Percentiles rank a stretch among this genome's conserved stretches.
phyloP scores from a whole-genome alignment of 2,797 vertebrate species.

The Xyrichtys novacula region DNA sequence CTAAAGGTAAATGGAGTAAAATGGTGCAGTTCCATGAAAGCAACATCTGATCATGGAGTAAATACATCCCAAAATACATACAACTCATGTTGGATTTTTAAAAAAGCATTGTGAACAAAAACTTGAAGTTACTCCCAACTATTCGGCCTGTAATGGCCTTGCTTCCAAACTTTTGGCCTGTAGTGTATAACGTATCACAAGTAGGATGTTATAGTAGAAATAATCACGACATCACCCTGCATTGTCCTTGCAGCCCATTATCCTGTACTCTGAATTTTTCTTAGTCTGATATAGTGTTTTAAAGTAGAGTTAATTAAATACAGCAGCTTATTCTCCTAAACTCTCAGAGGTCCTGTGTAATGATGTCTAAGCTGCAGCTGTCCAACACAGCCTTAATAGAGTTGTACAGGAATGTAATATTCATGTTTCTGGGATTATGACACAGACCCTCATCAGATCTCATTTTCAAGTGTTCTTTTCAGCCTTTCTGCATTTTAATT shows the following conservation, averaged over 20 bases:
- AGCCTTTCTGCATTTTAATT: constrained; percentile 25
- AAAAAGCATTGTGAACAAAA: no score
- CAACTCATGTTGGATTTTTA: no score
- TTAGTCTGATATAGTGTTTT: not conserved
- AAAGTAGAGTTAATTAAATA: constrained; percentile 1
- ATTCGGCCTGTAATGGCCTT: no score
- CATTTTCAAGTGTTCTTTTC: constrained; percentile 14
- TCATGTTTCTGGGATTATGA: constrained; percentile 21
- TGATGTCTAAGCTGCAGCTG: constrained; percentile 7
- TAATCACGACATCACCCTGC: no score
- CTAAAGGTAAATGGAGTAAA: no score
- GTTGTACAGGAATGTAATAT: constrained; percentile 17
- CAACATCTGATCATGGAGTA: no score
- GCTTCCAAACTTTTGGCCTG: no score
- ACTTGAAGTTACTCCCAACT: no score
- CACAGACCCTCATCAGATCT: constrained; percentile 4
- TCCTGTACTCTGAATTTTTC: not conserved
- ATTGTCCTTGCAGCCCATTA: not conserved
- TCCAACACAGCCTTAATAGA: not conserved
- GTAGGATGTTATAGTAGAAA: no score
- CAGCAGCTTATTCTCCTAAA: not conserved
- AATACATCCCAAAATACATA: no score
- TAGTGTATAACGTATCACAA: no score
- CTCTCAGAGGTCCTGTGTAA: not conserved
- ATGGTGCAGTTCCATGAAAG: no score